Base-by-base conservation (phyloP, 1,140 invertebrate species). In the Orchesella cincta region DNA sequence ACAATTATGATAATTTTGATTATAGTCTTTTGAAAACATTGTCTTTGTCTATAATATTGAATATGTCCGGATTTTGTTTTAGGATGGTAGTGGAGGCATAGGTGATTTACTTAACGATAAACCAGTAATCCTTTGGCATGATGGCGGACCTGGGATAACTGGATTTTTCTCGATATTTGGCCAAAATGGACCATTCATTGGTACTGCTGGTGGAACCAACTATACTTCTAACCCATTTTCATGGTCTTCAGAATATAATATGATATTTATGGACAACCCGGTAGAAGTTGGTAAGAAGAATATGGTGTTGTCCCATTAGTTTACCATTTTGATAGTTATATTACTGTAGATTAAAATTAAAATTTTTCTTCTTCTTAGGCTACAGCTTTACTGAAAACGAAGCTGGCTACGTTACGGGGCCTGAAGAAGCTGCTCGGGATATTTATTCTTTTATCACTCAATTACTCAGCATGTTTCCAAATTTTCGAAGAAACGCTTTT, bases 181-280 rank as follows among this genome's bases (percentile, higher is more conserved):
- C 18, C 86, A 88, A 80, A 83, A 88, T 79, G 88, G 88, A 18
- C 88, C 88, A 5, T 84, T 86, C 51, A 23, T 52, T 39, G 29
- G 23, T 5, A 71, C 5, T 33, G 34, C 29, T 71, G 52, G 8
- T n/a, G 52, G 52, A n/a, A n/a, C 8, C 23, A 57, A 57, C 52
- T 57, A n/a, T n/a, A 34, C 80, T 76, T 83, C 75, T 80, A 80
- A 84, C 73, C 57, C 80, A n/a, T 83, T 82, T 31, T 84, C 86
- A 1, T 88, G 88, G 88, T 85, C 85, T 67, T 82, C 79, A 31
- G 85, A 84, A 23, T 86, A 86, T 77, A 85, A 85, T 75, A 83
- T 88, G 81, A 74, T 89, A 26, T 89, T 87, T 82, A 86, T 89
- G 77, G 88, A 89, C 80, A 88, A 88, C 77, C 88, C 88, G 5